Conservation (phyloP, 2,888 invertebrate species). For the Amblyjoppa fuscipennis region DNA sequence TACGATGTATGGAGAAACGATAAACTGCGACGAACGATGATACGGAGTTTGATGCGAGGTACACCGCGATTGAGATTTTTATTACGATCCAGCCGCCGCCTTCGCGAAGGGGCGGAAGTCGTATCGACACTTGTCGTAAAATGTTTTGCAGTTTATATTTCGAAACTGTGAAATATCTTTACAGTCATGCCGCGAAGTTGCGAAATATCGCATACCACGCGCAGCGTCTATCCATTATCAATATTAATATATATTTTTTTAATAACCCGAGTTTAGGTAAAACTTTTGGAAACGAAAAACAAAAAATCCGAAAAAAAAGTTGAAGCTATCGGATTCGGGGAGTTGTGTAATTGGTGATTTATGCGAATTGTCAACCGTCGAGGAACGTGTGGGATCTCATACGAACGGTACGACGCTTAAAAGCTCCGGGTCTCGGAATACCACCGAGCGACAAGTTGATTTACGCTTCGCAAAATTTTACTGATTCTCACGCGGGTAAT, state of each 20-base stretch:
- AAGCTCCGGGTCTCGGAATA: conserved; percentile 45
- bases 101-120: not conserved
- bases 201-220: not conserved
- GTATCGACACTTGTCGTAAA: conserved; percentile 4
- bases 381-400: not conserved
- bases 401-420: conserved; percentile 35
- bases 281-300: not conserved
- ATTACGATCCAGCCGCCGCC: not conserved
- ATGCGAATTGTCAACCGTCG: conserved; percentile 44
- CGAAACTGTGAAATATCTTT: conserved; percentile 27
- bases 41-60: conserved; percentile 33
- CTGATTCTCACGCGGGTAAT: conserved; percentile 55
- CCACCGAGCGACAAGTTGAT: conserved; percentile 51
- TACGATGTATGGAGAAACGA: conserved; percentile 3
- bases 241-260: not conserved
- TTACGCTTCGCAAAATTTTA: conserved; percentile 54
- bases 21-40: not conserved
- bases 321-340: conserved; percentile 16
- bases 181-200: not conserved
- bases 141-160: conserved; percentile 32
- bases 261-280: not conserved
- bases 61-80: conserved; percentile 41
- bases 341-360: conserved; percentile 50
- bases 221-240: not conserved
- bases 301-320: not conserved